Base-by-base conservation (phyloP, 1,140 invertebrate species). In the Solen grandis region DNA sequence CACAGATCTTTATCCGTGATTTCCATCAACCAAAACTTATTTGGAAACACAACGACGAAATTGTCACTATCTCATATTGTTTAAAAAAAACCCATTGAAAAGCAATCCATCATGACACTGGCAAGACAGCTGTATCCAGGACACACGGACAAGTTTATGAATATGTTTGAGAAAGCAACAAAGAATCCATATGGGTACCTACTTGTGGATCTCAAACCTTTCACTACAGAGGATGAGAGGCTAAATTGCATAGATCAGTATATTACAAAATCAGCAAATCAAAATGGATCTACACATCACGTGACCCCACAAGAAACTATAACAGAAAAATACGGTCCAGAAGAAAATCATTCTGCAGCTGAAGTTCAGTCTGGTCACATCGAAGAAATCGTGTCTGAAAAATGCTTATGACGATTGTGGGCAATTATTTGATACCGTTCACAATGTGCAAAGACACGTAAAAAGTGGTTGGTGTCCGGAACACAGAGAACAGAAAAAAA, bases 131-230 rank as follows among this genome's bases (percentile, higher is more conserved):
- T n/a, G n/a, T n/a, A n/a, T n/a, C n/a, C n/a, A n/a, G n/a, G n/a
- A n/a, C n/a, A n/a, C n/a, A n/a, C n/a, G n/a, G 63, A 66, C 13
- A 14, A 38, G 10, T 66, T 66, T 46, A 38, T 69, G 36, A 69
- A 69, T 19, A 27, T 13, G 66, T 69, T 69, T 52, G 25, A 5
- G 27, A 69, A 69, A 54, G 66, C 66, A 29, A 52, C 41, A 14
- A 50, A 69, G 36, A 22, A 69, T 14, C 66, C 41, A 2, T 69
- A 69, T 33, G 66, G 66, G 8, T 54, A n/a, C 33, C 22, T 69
- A 69, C 33, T 69, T n/a, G 22, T 69, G 38, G 66, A 69, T 52
- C 13, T 69, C 25, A 69, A 69, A 31, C 66, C 66, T 19, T 69
- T 69, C n/a, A 52, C 66, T 25, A 38, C 66, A 5, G 66, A 69